Conservation (phyloP, 1,140 invertebrate species). For the Trinorchestia longiramus region DNA sequence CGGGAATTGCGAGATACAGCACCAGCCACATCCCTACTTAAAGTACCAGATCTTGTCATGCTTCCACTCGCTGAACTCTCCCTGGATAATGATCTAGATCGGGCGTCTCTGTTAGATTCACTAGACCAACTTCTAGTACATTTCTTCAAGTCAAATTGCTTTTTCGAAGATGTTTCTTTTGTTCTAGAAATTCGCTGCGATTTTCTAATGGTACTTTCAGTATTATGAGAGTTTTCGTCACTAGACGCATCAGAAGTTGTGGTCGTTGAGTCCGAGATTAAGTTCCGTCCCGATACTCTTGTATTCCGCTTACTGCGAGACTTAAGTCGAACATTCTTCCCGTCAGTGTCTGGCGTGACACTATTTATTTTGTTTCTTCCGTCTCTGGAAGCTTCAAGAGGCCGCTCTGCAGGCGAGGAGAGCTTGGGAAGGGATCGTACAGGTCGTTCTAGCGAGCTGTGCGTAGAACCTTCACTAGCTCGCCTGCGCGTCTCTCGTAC, state of each 20-base stretch:
- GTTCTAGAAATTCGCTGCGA: conserved; percentile 9
- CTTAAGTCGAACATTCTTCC: conserved; percentile 12
- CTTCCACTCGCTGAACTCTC: conserved; percentile 17
- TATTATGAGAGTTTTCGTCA: neutral
- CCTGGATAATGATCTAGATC: neutral
- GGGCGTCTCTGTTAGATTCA: neutral
- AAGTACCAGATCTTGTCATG: neutral
- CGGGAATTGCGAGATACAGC: neutral
- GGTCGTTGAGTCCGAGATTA: neutral
- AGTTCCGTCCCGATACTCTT: neutral
- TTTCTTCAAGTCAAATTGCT: neutral
- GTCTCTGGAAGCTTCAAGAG: neutral
- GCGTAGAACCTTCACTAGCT: conserved; percentile 23
- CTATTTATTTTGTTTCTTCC: neutral
- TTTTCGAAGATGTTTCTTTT: neutral
- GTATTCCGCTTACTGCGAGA: conserved; percentile 5
- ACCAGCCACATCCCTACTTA: neutral
- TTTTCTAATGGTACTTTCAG: neutral
- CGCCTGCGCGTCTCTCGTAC: conserved; percentile 22
- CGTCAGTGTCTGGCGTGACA: neutral
- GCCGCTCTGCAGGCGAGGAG: neutral
- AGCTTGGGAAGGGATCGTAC: neutral
- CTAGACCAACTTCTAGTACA: conserved; percentile 9
- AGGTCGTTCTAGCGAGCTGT: neutral
- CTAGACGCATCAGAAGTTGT: conserved; percentile 22